Evolutionary conservation across 2,113 vertebrate genomes (phyloP).

Genomic region (cattle (Bos taurus)): DNA sequence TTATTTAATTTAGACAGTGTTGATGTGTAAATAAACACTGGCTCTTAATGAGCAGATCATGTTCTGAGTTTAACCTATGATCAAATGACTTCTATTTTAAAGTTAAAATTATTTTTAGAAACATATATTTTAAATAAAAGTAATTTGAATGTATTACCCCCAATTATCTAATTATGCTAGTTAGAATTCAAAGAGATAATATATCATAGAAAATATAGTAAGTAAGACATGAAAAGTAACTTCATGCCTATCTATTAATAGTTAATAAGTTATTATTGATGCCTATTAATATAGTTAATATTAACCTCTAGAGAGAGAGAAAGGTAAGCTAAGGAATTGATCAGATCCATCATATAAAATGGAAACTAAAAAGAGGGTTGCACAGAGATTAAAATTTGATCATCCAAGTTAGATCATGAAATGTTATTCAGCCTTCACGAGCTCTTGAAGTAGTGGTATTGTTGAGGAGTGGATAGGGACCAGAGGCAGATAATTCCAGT

Average conservation of each 20-base stretch:
- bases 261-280: background rate
- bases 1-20: background rate
- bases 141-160: background rate
- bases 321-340: background rate
- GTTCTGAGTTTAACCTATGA: constrained; percentile 1
- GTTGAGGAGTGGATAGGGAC: background rate
- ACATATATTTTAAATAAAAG: background rate
- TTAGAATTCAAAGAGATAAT: background rate
- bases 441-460: background rate
- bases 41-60: background rate
- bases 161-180: background rate
- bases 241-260: background rate
- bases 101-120: constrained; percentile 21
- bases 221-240: background rate
- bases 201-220: background rate
- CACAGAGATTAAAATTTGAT: background rate
- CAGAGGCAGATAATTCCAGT: background rate
- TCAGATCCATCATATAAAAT: background rate
- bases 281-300: background rate
- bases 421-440: background rate
- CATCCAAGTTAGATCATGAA: background rate
- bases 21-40: background rate
- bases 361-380: background rate
- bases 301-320: background rate
- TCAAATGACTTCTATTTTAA: constrained; percentile 16